Percentiles rank a stretch among this genome's conserved stretches.
Evolutionary conservation across 2,797 vertebrate species (phyloP).

Genomic region (Chiloscyllium punctatum): DNA sequence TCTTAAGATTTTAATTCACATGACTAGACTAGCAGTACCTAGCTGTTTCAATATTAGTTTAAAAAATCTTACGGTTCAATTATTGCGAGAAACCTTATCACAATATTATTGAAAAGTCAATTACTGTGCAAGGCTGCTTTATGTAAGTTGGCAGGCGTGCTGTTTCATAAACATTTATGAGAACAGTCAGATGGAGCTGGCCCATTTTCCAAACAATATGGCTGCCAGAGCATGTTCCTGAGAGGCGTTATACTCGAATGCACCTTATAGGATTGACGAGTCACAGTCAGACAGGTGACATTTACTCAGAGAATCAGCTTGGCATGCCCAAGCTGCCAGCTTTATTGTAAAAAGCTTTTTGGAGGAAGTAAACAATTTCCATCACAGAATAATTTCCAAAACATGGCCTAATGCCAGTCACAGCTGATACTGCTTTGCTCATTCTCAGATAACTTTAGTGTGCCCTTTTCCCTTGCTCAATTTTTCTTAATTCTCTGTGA

Average conservation of each 20-base stretch:
- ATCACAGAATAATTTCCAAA: conserved; percentile 38
- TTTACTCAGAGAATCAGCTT: conserved; percentile 73
- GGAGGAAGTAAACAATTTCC: conserved; percentile 44
- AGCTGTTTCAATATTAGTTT: conserved; percentile 42
- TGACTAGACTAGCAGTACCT: conserved; percentile 38
- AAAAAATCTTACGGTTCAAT: conserved; percentile 39
- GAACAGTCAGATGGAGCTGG: conserved; percentile 43
- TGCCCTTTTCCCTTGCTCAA: conserved; percentile 23
- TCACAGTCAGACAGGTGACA: conserved; percentile 74
- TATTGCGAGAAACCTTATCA: conserved; percentile 40
- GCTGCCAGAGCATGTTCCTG: conserved; percentile 48
- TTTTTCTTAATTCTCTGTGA: conserved; percentile 51
- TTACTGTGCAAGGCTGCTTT: conserved; percentile 46
- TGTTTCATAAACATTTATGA: conserved; percentile 56
- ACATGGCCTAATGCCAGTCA: conserved; percentile 40
- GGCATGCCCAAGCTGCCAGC: conserved; percentile 68
- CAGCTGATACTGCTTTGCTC: conserved; percentile 36
- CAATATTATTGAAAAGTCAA: conserved; percentile 48
- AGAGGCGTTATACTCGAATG: conserved; percentile 59
- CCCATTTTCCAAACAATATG: conserved; percentile 47
- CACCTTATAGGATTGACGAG: conserved; percentile 68
- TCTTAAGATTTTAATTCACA: conserved; percentile 38
- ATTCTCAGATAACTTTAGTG: conserved; percentile 39
- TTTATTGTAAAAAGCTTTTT: conserved; percentile 55
- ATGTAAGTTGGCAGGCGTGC: conserved; percentile 45